phyloP scores from a whole-genome alignment of 2,888 invertebrate species.

The Criorhina ranunculi region DNA sequence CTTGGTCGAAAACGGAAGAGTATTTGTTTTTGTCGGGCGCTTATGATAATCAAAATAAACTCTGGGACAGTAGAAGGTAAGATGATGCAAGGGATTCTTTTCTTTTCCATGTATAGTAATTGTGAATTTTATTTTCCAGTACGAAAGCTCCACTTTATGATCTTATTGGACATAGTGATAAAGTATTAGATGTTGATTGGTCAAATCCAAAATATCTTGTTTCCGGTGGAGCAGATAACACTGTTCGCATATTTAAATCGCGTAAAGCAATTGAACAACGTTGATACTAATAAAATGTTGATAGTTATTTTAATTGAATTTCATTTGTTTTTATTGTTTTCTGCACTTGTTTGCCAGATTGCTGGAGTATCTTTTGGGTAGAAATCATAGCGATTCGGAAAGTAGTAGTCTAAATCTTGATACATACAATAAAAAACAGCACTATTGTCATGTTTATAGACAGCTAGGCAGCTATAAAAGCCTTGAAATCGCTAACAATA shows the following conservation, averaged over 20 bases:
- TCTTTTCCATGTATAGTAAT: constrained; percentile 15
- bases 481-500: too few relatives aligned
- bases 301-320: constrained; percentile 10
- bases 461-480: too few relatives aligned
- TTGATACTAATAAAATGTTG: constrained; percentile 36
- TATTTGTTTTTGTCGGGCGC: constrained; percentile 96
- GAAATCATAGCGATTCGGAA: too few relatives aligned
- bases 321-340: not conserved
- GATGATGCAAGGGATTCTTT: constrained; percentile 31
- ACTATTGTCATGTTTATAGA: too few relatives aligned
- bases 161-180: constrained; percentile 96
- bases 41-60: constrained; percentile 95
- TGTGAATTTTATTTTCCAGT: constrained; percentile 85
- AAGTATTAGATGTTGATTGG: constrained; percentile 97
- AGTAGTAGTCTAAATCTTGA: too few relatives aligned
- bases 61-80: constrained; percentile 97
- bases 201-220: constrained; percentile 93
- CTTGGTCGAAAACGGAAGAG: constrained; percentile 94
- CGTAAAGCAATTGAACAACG: constrained; percentile 78
- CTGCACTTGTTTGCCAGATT: not conserved
- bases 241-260: constrained; percentile 93
- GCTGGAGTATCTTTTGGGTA: too few relatives aligned
- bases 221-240: constrained; percentile 97
- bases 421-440: too few relatives aligned
- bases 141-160: constrained; percentile 96